Conservation (phyloP, 2,797 vertebrate genomes). For the Sardinella longiceps region DNA sequence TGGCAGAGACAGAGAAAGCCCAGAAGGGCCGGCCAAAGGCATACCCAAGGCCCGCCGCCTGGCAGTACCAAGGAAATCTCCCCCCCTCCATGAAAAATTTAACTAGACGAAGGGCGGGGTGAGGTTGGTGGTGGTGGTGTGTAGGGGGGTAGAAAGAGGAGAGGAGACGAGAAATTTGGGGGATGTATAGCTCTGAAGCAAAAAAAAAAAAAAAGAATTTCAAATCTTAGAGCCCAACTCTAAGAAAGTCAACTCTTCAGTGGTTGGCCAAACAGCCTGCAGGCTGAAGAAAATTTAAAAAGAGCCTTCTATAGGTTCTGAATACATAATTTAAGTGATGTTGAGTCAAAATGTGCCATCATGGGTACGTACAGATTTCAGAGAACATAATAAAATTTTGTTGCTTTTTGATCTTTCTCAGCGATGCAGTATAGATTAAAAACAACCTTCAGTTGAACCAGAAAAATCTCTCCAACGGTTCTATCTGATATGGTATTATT, state of each 20-base stretch:
- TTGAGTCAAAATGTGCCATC: neutral
- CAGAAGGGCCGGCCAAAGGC: conserved; percentile 15
- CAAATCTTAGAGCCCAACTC: neutral
- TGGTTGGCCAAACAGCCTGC: neutral
- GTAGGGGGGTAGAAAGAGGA: neutral
- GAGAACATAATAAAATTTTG: neutral
- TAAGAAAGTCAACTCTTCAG: neutral
- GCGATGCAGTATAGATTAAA: neutral
- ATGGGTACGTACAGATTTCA: neutral
- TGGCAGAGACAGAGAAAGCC: neutral
- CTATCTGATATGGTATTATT: neutral
- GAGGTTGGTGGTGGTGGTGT: neutral
- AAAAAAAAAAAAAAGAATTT: neutral
- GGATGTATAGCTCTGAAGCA: neutral
- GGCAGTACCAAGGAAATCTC: neutral
- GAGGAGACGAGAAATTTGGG: neutral
- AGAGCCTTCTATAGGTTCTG: neutral
- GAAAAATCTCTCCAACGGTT: neutral
- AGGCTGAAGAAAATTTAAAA: neutral
- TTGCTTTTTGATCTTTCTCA: neutral
- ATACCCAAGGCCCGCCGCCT: neutral
- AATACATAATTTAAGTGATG: neutral
- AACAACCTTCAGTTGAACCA: neutral
- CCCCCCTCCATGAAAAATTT: conserved; percentile 19
- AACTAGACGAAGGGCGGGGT: neutral